Base-by-base conservation (phyloP, 1,140 invertebrate species). In the Atta texana region DNA sequence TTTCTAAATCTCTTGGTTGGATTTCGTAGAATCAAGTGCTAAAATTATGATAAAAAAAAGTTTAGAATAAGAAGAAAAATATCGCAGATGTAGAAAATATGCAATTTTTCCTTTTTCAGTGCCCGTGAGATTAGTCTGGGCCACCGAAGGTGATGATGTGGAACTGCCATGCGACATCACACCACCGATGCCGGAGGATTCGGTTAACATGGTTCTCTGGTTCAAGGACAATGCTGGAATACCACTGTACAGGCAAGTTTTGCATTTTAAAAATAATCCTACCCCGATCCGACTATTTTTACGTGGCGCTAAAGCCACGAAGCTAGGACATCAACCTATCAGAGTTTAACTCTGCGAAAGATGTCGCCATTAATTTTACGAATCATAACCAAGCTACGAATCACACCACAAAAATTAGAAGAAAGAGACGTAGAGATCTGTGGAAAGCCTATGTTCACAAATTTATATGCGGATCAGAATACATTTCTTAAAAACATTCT, bases 141-240 rank as follows among this genome's bases (percentile, higher is more conserved):
- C 97, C 8, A 96, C 97, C 31, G 95, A 97, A 71, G 97, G 97
- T 24, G 97, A 96, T 39, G 96, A 97, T 91, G 97, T 97, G 8
- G 96, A 97, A 82, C 93, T 98, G 89, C 97, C 98, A 0, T 98
- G 98, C 95, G 97, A 98, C 94, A 96, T 98, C 55, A 97, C 97
- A 14, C 96, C 97, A 4, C 96, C 97, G 7, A 95, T 95, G 51
- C 95, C 96, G 3, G 96, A 96, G 85, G 98, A 98, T 91, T 96
- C 96, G 31, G 97, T 98, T 69, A 97, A 96, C 91, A 96, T 98
- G 96, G 96, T 98, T 87, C 96, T 98, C 77, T 98, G 98, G 98
- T 98, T 98, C 94, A 98, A 98, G 94, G 97, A 98, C 92, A 96
- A 96, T 39, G 97, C 96, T 53, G 97, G 97, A 44, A 98, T 98